These are phyloP conservation scores for Bombyx mandarina DNA, from an alignment of 1,140 invertebrate genomes.

Conservation along the genomic window DNA sequence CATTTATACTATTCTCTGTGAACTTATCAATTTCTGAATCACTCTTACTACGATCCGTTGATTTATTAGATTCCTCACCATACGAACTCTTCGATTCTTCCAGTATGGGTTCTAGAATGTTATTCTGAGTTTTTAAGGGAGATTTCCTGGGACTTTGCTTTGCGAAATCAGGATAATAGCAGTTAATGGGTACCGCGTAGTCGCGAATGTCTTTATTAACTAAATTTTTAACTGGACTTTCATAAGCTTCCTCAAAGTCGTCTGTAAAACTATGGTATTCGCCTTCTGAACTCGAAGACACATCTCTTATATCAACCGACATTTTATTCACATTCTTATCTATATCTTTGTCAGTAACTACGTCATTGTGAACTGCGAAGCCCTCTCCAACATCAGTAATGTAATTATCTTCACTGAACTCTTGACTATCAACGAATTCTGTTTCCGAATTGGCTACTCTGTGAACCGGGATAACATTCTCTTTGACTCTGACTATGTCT, in stretches of 20 bases:
- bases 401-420: slow-evolving; percentile 61
- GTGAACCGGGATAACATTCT: slow-evolving; percentile 26
- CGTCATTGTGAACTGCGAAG: slow-evolving; percentile 38
- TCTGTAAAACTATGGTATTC: slow-evolving; percentile 63
- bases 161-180: slow-evolving; percentile 54
- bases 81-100: slow-evolving; percentile 59
- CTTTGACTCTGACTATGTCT: slow-evolving; percentile 32
- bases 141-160: slow-evolving; percentile 33
- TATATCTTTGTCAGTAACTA: slow-evolving; percentile 28
- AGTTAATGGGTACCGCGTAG: slow-evolving; percentile 56
- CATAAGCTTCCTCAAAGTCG: slow-evolving; percentile 52
- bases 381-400: slow-evolving; percentile 39
- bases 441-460: slow-evolving; percentile 26
- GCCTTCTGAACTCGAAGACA: slow-evolving; percentile 33
- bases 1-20: neutral
- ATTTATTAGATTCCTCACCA: slow-evolving; percentile 31
- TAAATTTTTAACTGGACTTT: slow-evolving; percentile 62
- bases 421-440: slow-evolving; percentile 59
- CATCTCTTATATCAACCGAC: slow-evolving; percentile 17
- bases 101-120: slow-evolving; percentile 47
- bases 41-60: slow-evolving; percentile 9
- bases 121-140: slow-evolving; percentile 29
- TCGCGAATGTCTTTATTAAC: slow-evolving; percentile 64
- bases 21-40: neutral
- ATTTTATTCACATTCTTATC: neutral